phyloP scores from a whole-genome alignment of 2,797 vertebrate genomes.

The Myotis findleyi region DNA sequence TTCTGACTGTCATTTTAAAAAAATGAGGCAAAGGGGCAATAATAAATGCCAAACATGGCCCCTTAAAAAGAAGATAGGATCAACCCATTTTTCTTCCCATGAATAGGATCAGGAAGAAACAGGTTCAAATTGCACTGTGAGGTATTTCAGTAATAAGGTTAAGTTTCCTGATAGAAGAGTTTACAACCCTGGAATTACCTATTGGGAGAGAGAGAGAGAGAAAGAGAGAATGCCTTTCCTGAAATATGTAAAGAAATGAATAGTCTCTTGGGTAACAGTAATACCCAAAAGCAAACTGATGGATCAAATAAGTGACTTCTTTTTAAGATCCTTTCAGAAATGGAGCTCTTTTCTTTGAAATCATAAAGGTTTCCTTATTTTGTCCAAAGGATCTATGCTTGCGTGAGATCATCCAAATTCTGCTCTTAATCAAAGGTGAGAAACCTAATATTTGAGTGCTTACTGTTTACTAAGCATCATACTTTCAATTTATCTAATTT shows the following conservation, averaged over 20 bases:
- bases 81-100: conserved; percentile 58
- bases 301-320: conserved; percentile 38
- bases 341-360: conserved; percentile 35
- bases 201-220: background rate
- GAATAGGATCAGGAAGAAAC: conserved; percentile 63
- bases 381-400: background rate
- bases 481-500: conserved; percentile 54
- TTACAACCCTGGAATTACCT: conserved; percentile 63
- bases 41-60: conserved; percentile 51
- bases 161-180: conserved; percentile 69
- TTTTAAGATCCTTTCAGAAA: conserved; percentile 53
- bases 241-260: conserved; percentile 33
- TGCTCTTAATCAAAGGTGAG: conserved; percentile 17
- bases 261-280: background rate
- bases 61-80: conserved; percentile 57
- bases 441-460: conserved; percentile 17
- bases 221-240: conserved; percentile 5
- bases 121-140: conserved; percentile 72
- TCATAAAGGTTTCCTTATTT: conserved; percentile 21
- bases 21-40: conserved; percentile 25
- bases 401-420: background rate
- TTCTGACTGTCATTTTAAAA: conserved; percentile 19
- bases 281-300: conserved; percentile 38
- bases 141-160: conserved; percentile 75
- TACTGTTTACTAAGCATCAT: conserved; percentile 45